Conservation (phyloP, 2,888 invertebrate species). For the Drosophila eohydei region DNA sequence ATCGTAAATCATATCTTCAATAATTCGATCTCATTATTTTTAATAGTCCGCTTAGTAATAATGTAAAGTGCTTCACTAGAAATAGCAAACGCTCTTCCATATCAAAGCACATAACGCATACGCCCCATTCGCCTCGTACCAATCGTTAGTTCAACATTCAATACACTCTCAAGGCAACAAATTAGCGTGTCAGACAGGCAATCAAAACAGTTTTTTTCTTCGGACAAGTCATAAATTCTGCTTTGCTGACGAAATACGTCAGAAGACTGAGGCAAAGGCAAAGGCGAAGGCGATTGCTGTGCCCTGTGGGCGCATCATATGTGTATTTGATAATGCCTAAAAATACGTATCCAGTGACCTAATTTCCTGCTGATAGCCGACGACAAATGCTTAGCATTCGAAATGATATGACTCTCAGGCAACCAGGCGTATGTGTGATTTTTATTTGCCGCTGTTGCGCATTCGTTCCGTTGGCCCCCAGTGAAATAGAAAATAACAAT, state of each 20-base stretch:
- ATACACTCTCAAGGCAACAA: constrained; percentile 42
- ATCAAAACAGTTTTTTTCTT: constrained; percentile 39
- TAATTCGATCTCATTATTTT: neutral
- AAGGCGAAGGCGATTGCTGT: neutral
- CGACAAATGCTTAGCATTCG: constrained; percentile 41
- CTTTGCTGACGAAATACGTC: constrained; percentile 50
- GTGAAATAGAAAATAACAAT: constrained; percentile 57
- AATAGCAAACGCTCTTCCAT: neutral
- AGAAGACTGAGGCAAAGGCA: neutral
- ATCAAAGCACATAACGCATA: constrained; percentile 22
- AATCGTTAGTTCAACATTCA: constrained; percentile 25
- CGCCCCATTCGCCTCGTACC: neutral
- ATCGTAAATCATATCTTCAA: neutral
- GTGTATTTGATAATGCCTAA: constrained; percentile 42
- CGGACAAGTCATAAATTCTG: constrained; percentile 21
- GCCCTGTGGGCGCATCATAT: constrained; percentile 24
- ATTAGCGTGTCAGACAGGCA: constrained; percentile 59
- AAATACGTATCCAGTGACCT: constrained; percentile 72
- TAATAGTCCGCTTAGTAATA: neutral
- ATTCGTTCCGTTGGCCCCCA: constrained; percentile 33
- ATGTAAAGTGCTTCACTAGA: neutral
- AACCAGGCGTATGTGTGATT: constrained; percentile 62
- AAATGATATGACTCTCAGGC: constrained; percentile 24
- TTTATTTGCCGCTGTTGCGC: constrained; percentile 65
- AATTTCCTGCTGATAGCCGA: constrained; percentile 66